Evolutionary conservation across 2,797 vertebrate genomes (phyloP).

Genomic region (Propithecus perrieri): DNA sequence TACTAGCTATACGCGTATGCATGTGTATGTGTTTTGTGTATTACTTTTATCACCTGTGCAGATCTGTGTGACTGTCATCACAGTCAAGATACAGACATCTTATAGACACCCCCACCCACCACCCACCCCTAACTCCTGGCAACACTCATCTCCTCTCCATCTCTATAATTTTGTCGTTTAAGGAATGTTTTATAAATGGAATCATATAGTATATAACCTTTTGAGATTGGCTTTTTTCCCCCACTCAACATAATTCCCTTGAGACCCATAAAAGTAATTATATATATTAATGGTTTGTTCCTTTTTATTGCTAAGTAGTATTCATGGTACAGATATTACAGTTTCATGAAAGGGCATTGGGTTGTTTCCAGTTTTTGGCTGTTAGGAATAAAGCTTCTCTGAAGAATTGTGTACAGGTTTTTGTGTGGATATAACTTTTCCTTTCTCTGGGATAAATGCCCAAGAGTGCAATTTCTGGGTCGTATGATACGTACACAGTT

Average conservation of each 20-base stretch:
- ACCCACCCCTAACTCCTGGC: background rate
- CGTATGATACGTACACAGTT: fast-evolving
- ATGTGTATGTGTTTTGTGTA: background rate
- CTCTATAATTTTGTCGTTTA: background rate
- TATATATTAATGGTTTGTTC: background rate
- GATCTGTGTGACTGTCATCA: background rate
- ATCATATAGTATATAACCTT: background rate
- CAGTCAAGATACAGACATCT: background rate
- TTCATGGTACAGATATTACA: background rate
- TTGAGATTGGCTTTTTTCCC: background rate
- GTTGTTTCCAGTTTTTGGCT: background rate
- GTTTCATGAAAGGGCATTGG: background rate
- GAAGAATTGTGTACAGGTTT: background rate
- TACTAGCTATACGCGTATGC: background rate
- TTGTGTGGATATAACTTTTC: background rate
- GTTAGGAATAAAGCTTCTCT: background rate
- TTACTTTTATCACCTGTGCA: background rate
- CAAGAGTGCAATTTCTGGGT: background rate
- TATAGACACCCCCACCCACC: too few relatives aligned
- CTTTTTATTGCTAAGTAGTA: background rate
- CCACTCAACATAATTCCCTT: background rate
- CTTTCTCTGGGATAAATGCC: background rate
- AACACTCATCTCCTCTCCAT: background rate
- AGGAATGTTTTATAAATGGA: background rate
- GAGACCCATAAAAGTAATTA: background rate